A percentile compares a stretch with the other conserved stretches of the same genome.
Evolutionary conservation across 2,113 vertebrate species (phyloP).

Genomic region (Pseudonaja textilis): DNA sequence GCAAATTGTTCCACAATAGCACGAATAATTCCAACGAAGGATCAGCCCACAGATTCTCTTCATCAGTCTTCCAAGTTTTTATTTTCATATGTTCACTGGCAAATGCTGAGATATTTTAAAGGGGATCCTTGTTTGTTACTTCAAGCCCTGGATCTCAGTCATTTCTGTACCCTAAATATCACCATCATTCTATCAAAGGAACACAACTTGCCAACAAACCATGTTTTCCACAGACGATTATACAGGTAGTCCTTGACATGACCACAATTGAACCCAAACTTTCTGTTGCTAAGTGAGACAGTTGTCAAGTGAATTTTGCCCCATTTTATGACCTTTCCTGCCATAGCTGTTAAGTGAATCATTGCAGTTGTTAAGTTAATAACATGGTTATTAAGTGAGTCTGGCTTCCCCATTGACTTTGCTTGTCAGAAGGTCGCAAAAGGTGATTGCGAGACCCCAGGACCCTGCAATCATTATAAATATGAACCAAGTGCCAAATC

Average conservation of each 20-base stretch:
- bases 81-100: slow-evolving; percentile 11
- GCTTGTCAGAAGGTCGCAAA: neutral
- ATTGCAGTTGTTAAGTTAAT: neutral
- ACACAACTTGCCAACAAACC: neutral
- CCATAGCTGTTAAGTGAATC: neutral
- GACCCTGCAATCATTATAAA: neutral
- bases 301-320: neutral
- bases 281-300: neutral
- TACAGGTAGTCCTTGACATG: neutral
- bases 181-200: neutral
- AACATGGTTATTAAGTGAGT: neutral
- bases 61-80: slow-evolving; percentile 23
- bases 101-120: slow-evolving; percentile 12
- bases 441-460: neutral
- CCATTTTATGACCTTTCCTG: neutral
- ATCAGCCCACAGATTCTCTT: slow-evolving; percentile 30
- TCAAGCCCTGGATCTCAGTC: neutral
- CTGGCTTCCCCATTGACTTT: neutral
- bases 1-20: slow-evolving; percentile 34
- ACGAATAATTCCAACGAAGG: slow-evolving; percentile 45
- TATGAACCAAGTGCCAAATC: neutral
- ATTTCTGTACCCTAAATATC: neutral
- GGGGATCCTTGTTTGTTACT: neutral
- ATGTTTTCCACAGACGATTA: neutral
- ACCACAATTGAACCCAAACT: neutral